Base-by-base conservation (phyloP, 2,888 invertebrate genomes). In the Melipona beecheii region DNA sequence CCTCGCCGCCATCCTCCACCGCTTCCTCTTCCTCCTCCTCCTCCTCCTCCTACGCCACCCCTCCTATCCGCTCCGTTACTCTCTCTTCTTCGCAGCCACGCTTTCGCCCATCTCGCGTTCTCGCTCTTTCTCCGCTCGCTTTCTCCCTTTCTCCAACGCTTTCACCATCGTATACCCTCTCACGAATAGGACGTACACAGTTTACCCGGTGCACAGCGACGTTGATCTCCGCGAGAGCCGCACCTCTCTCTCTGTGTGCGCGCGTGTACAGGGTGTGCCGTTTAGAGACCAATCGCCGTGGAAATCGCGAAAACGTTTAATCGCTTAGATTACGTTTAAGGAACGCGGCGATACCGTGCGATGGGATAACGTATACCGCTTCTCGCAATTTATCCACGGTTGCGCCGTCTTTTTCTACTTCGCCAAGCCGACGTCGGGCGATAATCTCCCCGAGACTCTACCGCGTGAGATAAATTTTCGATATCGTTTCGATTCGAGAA, bases 1-100 rank as follows among this genome's bases (percentile, higher is more conserved):
- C 89, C 89, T 88, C 89, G 88, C 87, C 90, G 85, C 84, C 83
- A 78, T 82, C 84, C 84, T 66, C 73, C 73, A 62, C 73, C 84
- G 43, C 77, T 70, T 60, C 50, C 75, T 78, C 56, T 50, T 74
- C 74, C 65, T 36, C 56, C 75, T 75, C 70, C 78, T 75, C 78
- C 65, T 70, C 31, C 78, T 31, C 75, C 24, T 85, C 83, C 27
- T 27, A 27, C 72, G 62, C 75, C 70, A 73, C 74, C 78, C 66
- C 69, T 43, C 78, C 36, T 75, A 54, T 49, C 75, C 71, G 68
- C 78, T 58, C 64, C 58, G 36, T 27, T 62, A 36, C 70, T n/a
- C 68, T 62, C 60, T 64, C 69, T 69, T 64, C 60, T 71, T 54
- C 24, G 54, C 54, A 19, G 27, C 17, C 70, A 52, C 75, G 72